Conservation (phyloP, 2,888 invertebrate species). For the Agrilus mali region DNA sequence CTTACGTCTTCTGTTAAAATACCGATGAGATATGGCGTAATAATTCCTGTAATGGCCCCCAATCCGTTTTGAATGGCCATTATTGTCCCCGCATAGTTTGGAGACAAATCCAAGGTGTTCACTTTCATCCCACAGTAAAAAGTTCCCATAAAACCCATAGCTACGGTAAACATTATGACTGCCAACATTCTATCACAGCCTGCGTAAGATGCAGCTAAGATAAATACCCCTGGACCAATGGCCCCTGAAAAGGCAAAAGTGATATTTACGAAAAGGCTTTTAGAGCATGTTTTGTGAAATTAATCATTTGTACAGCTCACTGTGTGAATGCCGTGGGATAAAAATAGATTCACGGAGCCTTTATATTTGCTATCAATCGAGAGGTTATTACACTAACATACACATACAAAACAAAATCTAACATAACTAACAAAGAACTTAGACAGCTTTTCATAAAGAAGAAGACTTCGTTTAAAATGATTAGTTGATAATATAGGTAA, state of each 20-base stretch:
- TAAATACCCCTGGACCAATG: slow-evolving; percentile 46
- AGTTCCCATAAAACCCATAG: slow-evolving; percentile 55
- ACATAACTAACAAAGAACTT: no score
- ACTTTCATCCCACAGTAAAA: slow-evolving; percentile 58
- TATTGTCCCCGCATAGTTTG: slow-evolving; percentile 50
- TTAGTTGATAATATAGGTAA: no score
- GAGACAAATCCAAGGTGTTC: slow-evolving; percentile 50
- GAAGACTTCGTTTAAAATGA: no score
- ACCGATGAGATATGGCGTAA: slow-evolving; percentile 47
- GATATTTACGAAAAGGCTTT: slow-evolving; percentile 2
- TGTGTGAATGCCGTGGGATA: no score
- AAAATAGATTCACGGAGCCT: no score
- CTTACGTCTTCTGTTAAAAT: slow-evolving; percentile 47
- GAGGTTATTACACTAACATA: no score
- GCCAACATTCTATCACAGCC: slow-evolving; percentile 42
- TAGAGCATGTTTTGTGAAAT: no score
- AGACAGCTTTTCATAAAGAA: no score
- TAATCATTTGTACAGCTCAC: no score
- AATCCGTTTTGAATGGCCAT: slow-evolving; percentile 52
- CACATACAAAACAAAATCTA: no score
- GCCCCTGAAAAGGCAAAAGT: slow-evolving; percentile 38
- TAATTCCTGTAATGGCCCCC: slow-evolving; percentile 47
- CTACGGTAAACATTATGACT: slow-evolving; percentile 42
- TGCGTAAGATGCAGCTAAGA: slow-evolving; percentile 49
- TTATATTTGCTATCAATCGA: no score